Evolutionary conservation across 1,140 invertebrate species (phyloP).

Genomic region (Bombyx mori): ASM3026992v2 NC_085107.1:3638501-3639000

Average conservation of each 20-base stretch:
- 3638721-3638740: too few relatives aligned
- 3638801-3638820: too few relatives aligned
- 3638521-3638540: slow-evolving; percentile 64
- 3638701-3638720: too few relatives aligned
- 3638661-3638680: slow-evolving; percentile 73
- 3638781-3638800: too few relatives aligned
- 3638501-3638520: slow-evolving; percentile 1
- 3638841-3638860: too few relatives aligned
- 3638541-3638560: slow-evolving; percentile 70
- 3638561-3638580: slow-evolving; percentile 65
- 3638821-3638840: too few relatives aligned
- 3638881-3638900: slow-evolving; percentile 27
- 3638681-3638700: not conserved
- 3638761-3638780: too few relatives aligned
- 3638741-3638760: too few relatives aligned
- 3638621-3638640: slow-evolving; percentile 56
- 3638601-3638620: slow-evolving; percentile 72
- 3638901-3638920: slow-evolving; percentile 37
- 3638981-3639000: slow-evolving; percentile 17
- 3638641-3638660: slow-evolving; percentile 69
- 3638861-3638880: too few relatives aligned
- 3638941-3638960: slow-evolving; percentile 19
- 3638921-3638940: slow-evolving; percentile 26
- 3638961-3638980: slow-evolving; percentile 10
- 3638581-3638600: slow-evolving; percentile 65